These are phyloP conservation scores for Acrobasis suavella DNA, from an alignment of 2,888 invertebrate species.

Conservation along the genomic window DNA sequence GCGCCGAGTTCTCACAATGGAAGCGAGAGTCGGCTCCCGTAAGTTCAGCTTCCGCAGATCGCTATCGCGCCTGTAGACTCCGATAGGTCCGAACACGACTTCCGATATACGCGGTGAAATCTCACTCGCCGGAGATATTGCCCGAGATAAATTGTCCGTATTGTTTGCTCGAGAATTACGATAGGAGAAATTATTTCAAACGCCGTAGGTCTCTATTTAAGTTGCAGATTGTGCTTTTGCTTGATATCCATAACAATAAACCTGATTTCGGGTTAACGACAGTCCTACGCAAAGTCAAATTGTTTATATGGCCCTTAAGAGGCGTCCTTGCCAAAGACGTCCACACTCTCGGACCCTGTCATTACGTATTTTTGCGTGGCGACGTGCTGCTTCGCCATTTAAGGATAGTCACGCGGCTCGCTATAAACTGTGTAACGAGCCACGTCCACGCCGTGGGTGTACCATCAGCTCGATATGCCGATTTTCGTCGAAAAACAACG, in stretches of 20 bases:
- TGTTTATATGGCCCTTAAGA: slow-evolving; percentile 18
- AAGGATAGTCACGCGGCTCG: slow-evolving; percentile 42
- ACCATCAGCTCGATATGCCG: slow-evolving; percentile 50
- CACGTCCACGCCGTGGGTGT: slow-evolving; percentile 70
- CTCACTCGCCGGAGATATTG: slow-evolving; percentile 18
- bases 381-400: slow-evolving; percentile 50
- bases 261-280: slow-evolving; percentile 11
- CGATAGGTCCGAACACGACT: slow-evolving; percentile 50
- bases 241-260: slow-evolving; percentile 9
- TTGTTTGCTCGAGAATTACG: slow-evolving; percentile 20
- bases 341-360: slow-evolving; percentile 47
- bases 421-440: slow-evolving; percentile 60
- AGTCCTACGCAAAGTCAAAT: slow-evolving; percentile 14
- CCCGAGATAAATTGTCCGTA: slow-evolving; percentile 20
- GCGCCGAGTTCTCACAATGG: slow-evolving; percentile 65
- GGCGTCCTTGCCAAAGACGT: slow-evolving; percentile 36
- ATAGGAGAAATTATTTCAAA: slow-evolving; percentile 17
- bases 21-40: slow-evolving; percentile 67
- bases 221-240: slow-evolving; percentile 2
- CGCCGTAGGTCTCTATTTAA: slow-evolving; percentile 9
- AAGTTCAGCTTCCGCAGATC: slow-evolving; percentile 63
- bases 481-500: slow-evolving; percentile 57
- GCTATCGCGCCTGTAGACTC: slow-evolving; percentile 59
- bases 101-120: slow-evolving; percentile 47
- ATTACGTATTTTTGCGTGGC: slow-evolving; percentile 55